Evolutionary conservation across 1,140 invertebrate genomes (phyloP).

Genomic region (Hypothenemus hampei): DNA sequence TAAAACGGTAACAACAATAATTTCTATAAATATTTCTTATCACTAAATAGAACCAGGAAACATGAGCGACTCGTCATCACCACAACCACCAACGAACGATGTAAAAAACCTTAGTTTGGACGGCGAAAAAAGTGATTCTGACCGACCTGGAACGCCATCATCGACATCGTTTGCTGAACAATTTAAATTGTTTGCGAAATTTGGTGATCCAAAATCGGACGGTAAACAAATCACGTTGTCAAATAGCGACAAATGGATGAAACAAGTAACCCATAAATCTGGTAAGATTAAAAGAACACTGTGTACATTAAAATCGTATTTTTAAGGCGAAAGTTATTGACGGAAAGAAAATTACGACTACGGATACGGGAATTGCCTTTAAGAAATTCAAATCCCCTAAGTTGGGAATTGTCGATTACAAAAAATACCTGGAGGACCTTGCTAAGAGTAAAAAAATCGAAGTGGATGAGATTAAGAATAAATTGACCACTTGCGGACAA

Average conservation of each 20-base stretch:
- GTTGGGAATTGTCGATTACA: slow-evolving; percentile 51
- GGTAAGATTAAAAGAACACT: background rate
- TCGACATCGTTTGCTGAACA: slow-evolving; percentile 28
- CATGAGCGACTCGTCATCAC: slow-evolving; percentile 17
- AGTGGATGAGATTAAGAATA: slow-evolving; percentile 51
- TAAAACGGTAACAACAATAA: no score
- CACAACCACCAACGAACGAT: slow-evolving; percentile 30
- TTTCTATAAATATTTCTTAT: slow-evolving; percentile 1
- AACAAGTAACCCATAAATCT: slow-evolving; percentile 47
- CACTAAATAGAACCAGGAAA: background rate
- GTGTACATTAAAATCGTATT: background rate
- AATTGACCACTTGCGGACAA: slow-evolving; percentile 51
- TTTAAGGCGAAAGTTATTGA: slow-evolving; percentile 62
- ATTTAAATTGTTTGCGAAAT: slow-evolving; percentile 60
- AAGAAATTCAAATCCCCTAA: slow-evolving; percentile 60
- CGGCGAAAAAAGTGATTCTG: slow-evolving; percentile 26
- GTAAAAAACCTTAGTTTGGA: slow-evolving; percentile 38
- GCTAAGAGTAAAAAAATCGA: slow-evolving; percentile 55
- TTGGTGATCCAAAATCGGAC: slow-evolving; percentile 61
- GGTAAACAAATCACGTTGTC: slow-evolving; percentile 63
- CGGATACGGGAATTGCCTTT: slow-evolving; percentile 64
- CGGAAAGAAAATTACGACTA: slow-evolving; percentile 63
- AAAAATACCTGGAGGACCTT: slow-evolving; percentile 56
- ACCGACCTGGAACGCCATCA: slow-evolving; percentile 23
- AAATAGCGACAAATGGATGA: slow-evolving; percentile 74